Conservation (phyloP, 1,140 invertebrate species). For the Caerostris darwini region DNA sequence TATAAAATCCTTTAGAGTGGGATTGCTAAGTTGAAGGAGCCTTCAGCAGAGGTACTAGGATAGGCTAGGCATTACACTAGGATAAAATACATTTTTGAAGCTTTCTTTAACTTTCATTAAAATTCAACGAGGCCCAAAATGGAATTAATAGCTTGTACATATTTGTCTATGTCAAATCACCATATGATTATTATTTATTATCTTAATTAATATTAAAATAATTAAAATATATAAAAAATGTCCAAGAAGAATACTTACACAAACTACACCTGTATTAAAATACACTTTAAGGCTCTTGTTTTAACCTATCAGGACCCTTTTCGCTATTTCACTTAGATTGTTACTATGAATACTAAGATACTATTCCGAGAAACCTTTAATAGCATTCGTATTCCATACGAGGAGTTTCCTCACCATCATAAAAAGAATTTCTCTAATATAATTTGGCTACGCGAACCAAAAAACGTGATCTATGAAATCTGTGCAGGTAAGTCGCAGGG, state of each 20-base stretch:
- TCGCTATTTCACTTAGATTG: not conserved
- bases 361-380: not conserved
- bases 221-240: not conserved
- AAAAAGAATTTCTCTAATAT: slow-evolving; percentile 21
- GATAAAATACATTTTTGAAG: too few relatives aligned
- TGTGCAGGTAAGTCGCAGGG: not conserved
- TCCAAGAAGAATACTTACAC: not conserved
- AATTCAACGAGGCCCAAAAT: too few relatives aligned
- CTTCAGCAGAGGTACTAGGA: too few relatives aligned
- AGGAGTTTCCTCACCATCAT: not conserved
- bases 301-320: not conserved
- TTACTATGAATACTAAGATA: not conserved
- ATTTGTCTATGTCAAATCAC: too few relatives aligned
- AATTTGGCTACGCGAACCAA: not conserved
- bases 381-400: slow-evolving; percentile 16
- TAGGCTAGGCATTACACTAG: too few relatives aligned
- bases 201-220: too few relatives aligned
- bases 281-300: not conserved
- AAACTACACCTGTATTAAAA: not conserved
- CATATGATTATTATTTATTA: too few relatives aligned
- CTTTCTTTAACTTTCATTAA: too few relatives aligned
- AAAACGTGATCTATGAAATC: slow-evolving; percentile 22
- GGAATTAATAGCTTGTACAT: too few relatives aligned
- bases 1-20: too few relatives aligned
- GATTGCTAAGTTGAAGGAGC: too few relatives aligned